Evolutionary conservation across 2,113 vertebrate species (phyloP).

Genomic region (Notarius quadriscutis): DNA sequence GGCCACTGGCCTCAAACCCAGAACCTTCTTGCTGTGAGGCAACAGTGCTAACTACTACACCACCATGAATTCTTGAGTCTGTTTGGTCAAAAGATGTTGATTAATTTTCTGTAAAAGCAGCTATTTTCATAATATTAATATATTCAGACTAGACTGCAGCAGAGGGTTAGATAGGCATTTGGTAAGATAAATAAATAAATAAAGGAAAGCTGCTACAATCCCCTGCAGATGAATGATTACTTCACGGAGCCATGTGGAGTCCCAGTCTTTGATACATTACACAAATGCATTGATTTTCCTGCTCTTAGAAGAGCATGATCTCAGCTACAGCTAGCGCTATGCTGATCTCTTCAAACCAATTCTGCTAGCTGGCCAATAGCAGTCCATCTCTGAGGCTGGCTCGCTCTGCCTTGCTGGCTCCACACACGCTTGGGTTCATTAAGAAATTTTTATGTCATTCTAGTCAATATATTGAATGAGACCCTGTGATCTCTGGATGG

Average conservation of each 20-base stretch:
- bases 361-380: neutral
- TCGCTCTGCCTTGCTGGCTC: constrained; percentile 22
- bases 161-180: neutral
- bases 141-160: neutral
- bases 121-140: neutral
- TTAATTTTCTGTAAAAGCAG: neutral
- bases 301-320: constrained; percentile 27
- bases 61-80: neutral
- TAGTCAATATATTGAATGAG: constrained; percentile 48
- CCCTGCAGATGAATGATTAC: constrained; percentile 52
- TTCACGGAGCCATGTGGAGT: constrained; percentile 41
- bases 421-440: constrained; percentile 51
- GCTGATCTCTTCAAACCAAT: constrained; percentile 36
- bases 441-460: constrained; percentile 53
- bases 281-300: constrained; percentile 58
- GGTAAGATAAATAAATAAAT: neutral
- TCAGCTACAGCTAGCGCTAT: constrained; percentile 14
- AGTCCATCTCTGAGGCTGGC: constrained; percentile 13
- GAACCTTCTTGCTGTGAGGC: no score
- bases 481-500: constrained; percentile 33
- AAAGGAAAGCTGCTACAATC: constrained; percentile 11
- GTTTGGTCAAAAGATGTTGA: neutral
- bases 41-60: no score
- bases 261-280: constrained; percentile 55
- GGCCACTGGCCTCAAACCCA: no score